Base-by-base conservation (phyloP, 2,888 invertebrate species). In the Drosophila heteroneura region DNA sequence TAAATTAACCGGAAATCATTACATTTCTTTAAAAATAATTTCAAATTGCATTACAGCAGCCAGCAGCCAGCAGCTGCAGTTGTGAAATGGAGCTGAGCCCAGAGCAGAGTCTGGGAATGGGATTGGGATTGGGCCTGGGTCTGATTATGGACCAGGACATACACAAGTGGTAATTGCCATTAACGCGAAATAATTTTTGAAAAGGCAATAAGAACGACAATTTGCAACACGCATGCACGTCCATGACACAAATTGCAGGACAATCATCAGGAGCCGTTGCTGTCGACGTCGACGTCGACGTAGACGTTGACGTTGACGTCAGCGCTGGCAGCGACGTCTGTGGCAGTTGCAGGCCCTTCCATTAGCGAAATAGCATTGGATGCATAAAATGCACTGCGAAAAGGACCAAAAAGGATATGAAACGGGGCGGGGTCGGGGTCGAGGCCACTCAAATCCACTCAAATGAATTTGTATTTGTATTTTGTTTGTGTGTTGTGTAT, bases 161-260 rank as follows among this genome's bases (percentile, higher is more conserved):
- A 67, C 74, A 76, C 80, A 87, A 89, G 91, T 89, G 89, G 91
- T 87, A 90, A 89, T 86, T 85, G 86, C 89, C 91, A 90, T 86
- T 86, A 86, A 89, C 85, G 90, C 77, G 85, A 87, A 90, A 89
- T 87, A 87, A 91, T 91, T 87, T 91, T 91, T 79, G 76, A 91
- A 91, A 90, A 79, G 82, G 85, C 88, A 91, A 91, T 88, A 91
- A 90, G 83, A 76, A 81, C 78, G 92, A 82, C 76, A 76, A 79
- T 85, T 79, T 79, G 62, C 80, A 74, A 80, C 79, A 89, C 76
- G 74, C 65, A 81, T 77, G 62, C 74, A 79, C 72, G 67, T 76
- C 61, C 82, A 71, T 75, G 70, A 69, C 69, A 80, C 78, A 87
- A 90, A 80, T 84, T 80, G 76, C 85, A 85, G 86, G 81, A 90